A percentile compares a stretch with the other conserved stretches of the same genome.
These are phyloP conservation scores for Camponotus vicinus DNA, from an alignment of 1,140 invertebrate species.

Conservation along the genomic window DNA sequence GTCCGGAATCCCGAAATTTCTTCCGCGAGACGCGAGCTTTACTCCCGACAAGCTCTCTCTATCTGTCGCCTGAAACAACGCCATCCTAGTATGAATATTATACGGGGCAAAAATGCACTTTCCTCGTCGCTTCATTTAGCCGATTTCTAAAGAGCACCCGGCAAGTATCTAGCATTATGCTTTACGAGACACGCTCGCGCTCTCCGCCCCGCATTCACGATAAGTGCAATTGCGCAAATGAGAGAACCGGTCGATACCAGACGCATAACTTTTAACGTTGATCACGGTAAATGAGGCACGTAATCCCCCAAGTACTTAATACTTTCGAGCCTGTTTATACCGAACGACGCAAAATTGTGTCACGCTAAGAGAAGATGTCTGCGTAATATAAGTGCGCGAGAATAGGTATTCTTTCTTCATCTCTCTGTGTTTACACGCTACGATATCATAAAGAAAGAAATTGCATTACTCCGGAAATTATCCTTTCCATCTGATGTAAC, in stretches of 20 bases:
- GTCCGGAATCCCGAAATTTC: conserved; percentile 29
- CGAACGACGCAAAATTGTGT: conserved; percentile 21
- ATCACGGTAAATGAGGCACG: conserved; percentile 30
- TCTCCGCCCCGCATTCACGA: conserved; percentile 15
- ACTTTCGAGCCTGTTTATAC: conserved; percentile 11
- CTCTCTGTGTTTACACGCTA: neutral
- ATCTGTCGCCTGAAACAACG: conserved; percentile 20
- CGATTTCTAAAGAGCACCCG: conserved; percentile 50
- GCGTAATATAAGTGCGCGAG: neutral
- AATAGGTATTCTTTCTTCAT: neutral
- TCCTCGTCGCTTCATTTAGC: conserved; percentile 51
- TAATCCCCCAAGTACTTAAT: conserved; percentile 19
- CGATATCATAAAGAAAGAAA: conserved; percentile 3
- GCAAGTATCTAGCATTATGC: conserved; percentile 40
- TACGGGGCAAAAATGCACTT: conserved; percentile 53
- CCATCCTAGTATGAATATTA: conserved; percentile 54
- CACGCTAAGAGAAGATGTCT: neutral
- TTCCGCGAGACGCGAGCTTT: conserved; percentile 12
- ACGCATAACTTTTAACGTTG: conserved; percentile 33
- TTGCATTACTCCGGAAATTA: conserved; percentile 28
- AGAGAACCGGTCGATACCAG: conserved; percentile 33
- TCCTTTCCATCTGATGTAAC: conserved; percentile 21
- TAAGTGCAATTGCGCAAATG: conserved; percentile 55
- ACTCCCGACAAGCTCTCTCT: conserved; percentile 6
- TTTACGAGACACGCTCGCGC: conserved; percentile 1